Percentiles rank a stretch among this genome's conserved stretches.
These are phyloP conservation scores for Pristionchus fissidentatus DNA, from an alignment of 2,888 invertebrate genomes.

Conservation along the genomic window DNA sequence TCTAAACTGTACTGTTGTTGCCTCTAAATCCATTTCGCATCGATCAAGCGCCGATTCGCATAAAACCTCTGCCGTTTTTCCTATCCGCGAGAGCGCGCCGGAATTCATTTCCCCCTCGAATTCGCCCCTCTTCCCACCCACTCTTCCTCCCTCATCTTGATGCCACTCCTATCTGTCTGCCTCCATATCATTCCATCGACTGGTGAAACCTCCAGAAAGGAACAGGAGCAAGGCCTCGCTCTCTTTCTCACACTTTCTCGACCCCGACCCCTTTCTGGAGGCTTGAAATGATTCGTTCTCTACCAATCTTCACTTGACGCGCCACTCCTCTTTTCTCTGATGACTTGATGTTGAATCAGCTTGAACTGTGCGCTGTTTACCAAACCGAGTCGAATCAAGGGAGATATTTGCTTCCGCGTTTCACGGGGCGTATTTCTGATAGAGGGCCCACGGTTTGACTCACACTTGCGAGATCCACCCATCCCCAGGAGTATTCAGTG, in stretches of 20 bases:
- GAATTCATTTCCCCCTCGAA: not conserved
- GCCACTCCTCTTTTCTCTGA: not conserved
- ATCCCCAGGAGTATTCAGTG: no score
- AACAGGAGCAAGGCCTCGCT: no score
- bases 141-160: not conserved
- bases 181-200: not conserved
- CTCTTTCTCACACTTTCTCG: no score
- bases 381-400: no score
- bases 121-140: not conserved
- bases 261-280: not conserved
- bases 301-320: not conserved
- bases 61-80: not conserved
- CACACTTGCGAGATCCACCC: no score
- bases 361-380: not conserved
- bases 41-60: constrained; percentile 28
- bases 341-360: constrained; percentile 41
- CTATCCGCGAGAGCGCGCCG: not conserved
- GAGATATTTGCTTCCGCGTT: no score
- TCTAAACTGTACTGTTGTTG: no score
- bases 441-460: no score
- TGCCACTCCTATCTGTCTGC: not conserved
- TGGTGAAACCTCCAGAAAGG: not conserved
- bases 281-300: not conserved
- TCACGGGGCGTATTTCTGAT: no score
- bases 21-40: no score